phyloP scores from a whole-genome alignment of 1,140 invertebrate species.

The Cydia fagiglandana region DNA sequence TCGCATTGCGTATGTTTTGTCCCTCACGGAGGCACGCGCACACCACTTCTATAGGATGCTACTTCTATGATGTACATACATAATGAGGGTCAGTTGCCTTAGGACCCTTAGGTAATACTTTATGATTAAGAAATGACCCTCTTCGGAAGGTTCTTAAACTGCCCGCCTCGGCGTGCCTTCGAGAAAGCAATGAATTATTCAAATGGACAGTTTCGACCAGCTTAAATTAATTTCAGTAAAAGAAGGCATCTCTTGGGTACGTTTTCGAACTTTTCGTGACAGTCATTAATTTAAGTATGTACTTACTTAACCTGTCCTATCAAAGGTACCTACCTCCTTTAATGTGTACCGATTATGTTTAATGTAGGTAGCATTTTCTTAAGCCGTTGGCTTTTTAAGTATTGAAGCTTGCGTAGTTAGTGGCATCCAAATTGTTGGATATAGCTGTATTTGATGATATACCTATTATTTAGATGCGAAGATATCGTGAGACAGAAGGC shows the following conservation, averaged over 20 bases:
- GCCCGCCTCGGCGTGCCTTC: not conserved
- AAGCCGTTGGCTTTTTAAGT: no score
- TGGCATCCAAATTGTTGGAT: no score
- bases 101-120: conserved; percentile 11
- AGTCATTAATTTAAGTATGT: no score
- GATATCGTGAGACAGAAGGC: no score
- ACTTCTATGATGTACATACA: conserved; percentile 27
- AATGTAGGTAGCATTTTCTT: no score
- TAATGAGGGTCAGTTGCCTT: conserved; percentile 12
- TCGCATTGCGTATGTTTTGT: no score
- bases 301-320: no score
- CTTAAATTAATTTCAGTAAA: conserved; percentile 20
- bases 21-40: no score
- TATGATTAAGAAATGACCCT: conserved; percentile 31
- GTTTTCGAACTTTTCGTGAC: not conserved
- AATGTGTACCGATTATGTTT: not conserved
- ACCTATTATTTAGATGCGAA: no score
- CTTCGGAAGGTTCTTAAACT: conserved; percentile 12
- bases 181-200: conserved; percentile 26
- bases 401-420: no score
- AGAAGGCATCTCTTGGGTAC: not conserved
- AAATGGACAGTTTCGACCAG: conserved; percentile 22
- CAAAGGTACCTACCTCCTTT: not conserved
- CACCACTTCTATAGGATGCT: no score
- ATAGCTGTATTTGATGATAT: no score